These are phyloP conservation scores for Rhaphigaster nebulosa DNA, from an alignment of 2,888 invertebrate species.

Conservation along the genomic window DNA sequence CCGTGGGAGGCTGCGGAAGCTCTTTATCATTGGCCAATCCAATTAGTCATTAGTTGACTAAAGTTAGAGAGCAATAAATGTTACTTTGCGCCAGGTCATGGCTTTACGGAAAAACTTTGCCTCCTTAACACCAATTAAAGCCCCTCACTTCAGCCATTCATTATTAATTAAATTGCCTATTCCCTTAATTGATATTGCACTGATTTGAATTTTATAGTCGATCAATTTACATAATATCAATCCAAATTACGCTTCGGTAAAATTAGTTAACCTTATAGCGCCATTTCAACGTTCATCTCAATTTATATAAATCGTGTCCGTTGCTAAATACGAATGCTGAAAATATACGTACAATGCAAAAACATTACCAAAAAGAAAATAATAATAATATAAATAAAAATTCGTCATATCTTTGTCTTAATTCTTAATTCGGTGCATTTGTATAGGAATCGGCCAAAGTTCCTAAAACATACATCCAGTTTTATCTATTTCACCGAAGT, in stretches of 20 bases:
- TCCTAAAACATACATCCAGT: too few relatives aligned
- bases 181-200: not conserved
- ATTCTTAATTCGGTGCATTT: too few relatives aligned
- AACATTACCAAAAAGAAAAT: not conserved
- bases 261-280: not conserved
- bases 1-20: too few relatives aligned
- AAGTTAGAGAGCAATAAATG: not conserved
- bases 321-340: not conserved
- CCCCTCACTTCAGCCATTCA: not conserved
- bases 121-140: conserved; percentile 2
- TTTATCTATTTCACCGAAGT: too few relatives aligned
- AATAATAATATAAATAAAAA: too few relatives aligned
- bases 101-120: not conserved
- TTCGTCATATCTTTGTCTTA: too few relatives aligned
- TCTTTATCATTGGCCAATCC: not conserved
- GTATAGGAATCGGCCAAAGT: too few relatives aligned
- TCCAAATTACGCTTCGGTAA: not conserved
- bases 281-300: not conserved
- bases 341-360: not conserved
- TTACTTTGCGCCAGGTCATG: too few relatives aligned
- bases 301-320: not conserved
- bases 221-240: conserved; percentile 1
- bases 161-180: not conserved
- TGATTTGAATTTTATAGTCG: not conserved
- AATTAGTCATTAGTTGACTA: not conserved